A percentile compares a stretch with the other conserved stretches of the same genome.
Evolutionary conservation across 2,888 invertebrate genomes (phyloP).

Genomic region (Ryuthela nishihirai): DNA sequence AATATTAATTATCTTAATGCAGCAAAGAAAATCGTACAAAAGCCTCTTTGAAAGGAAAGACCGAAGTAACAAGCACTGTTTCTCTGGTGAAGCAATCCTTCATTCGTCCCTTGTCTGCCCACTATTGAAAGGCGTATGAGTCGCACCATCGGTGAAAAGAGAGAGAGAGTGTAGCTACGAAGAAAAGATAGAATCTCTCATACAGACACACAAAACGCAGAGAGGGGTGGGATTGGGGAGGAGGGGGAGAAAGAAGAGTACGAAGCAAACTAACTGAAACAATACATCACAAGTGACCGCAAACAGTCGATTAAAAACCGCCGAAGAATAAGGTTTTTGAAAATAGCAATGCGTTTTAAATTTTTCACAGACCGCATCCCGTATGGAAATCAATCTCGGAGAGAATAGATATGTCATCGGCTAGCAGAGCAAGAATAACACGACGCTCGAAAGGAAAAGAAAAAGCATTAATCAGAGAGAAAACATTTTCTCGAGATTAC

Average conservation of each 20-base stretch:
- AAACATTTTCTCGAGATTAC: too few species aligned
- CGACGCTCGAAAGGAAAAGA: too few species aligned
- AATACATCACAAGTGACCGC: slow-evolving; percentile 39
- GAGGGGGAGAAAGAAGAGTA: neutral
- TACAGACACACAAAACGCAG: slow-evolving; percentile 16
- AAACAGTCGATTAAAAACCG: slow-evolving; percentile 29
- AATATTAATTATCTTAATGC: slow-evolving; percentile 38
- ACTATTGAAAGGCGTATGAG: too few species aligned
- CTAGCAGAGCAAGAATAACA: too few species aligned
- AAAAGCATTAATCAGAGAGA: too few species aligned
- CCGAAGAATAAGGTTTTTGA: slow-evolving; percentile 4
- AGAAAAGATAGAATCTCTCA: too few species aligned
- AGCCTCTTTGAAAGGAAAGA: slow-evolving; percentile 11
- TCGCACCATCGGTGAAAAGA: too few species aligned
- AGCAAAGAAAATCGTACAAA: slow-evolving; percentile 32
- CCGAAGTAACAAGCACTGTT: slow-evolving; percentile 17
- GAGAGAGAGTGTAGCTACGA: too few species aligned
- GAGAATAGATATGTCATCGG: too few species aligned
- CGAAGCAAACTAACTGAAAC: slow-evolving; percentile 15
- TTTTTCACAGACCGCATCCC: slow-evolving; percentile 31
- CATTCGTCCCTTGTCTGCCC: too few species aligned
- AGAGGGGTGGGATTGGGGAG: neutral
- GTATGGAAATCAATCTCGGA: slow-evolving; percentile 35
- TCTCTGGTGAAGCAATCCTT: too few species aligned
- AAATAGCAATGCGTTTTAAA: slow-evolving; percentile 38